Evolutionary conservation across 2,797 vertebrate species (phyloP).

Genomic region (Anniella stebbinsi): DNA sequence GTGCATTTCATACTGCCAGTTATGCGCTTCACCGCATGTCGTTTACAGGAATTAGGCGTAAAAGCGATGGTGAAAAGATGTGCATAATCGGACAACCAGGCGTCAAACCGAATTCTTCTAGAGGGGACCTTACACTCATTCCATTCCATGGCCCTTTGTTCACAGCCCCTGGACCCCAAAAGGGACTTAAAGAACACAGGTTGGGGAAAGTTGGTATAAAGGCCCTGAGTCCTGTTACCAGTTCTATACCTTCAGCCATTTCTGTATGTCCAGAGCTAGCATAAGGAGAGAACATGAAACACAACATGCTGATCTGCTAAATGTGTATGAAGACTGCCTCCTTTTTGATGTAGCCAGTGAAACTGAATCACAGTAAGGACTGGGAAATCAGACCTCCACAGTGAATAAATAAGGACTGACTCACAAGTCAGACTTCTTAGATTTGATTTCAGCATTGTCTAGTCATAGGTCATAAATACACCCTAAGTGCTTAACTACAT

Average conservation of each 20-base stretch:
- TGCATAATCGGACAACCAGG: too few species aligned
- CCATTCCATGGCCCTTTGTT: too few species aligned
- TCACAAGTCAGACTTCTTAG: background rate
- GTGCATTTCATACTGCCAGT: too few species aligned
- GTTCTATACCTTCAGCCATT: background rate
- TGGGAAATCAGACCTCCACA: background rate
- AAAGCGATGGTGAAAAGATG: too few species aligned
- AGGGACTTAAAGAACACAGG: too few species aligned
- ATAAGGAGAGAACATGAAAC: background rate
- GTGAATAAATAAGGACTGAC: background rate
- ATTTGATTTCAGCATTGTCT: background rate
- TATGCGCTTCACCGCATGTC: too few species aligned
- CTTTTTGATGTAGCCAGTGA: background rate
- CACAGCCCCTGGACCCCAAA: too few species aligned
- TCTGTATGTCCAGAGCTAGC: background rate
- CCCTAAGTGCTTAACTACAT: background rate
- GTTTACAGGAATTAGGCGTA: too few species aligned
- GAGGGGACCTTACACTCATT: too few species aligned
- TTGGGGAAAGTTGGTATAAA: too few species aligned
- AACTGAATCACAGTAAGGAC: background rate
- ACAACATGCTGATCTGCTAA: background rate
- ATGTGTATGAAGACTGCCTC: background rate
- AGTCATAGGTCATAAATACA: background rate
- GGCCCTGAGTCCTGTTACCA: too few species aligned
- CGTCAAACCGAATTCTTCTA: too few species aligned